phyloP scores from a whole-genome alignment of 1,140 invertebrate species.

The Drosophila pseudoananassae region DNA sequence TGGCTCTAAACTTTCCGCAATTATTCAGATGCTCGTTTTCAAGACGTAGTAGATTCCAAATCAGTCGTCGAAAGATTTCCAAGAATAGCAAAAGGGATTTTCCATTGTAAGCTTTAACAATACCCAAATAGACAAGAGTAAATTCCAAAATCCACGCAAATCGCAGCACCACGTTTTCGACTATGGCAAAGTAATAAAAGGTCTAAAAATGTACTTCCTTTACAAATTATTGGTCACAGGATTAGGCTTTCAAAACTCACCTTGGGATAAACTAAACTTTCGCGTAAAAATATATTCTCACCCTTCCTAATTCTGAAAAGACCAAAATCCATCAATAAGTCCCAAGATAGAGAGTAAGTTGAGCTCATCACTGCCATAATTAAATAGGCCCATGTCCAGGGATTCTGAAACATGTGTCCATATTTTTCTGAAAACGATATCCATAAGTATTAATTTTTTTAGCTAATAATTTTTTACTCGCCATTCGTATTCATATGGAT shows the following conservation, averaged over 20 bases:
- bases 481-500: constrained; percentile 35
- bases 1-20: constrained; percentile 61
- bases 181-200: constrained; percentile 98
- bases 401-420: constrained; percentile 87
- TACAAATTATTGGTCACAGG: background rate
- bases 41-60: constrained; percentile 70
- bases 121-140: constrained; percentile 88
- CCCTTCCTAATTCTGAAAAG: constrained; percentile 93
- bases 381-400: constrained; percentile 88
- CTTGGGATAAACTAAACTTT: constrained; percentile 89
- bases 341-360: constrained; percentile 93
- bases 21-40: constrained; percentile 70
- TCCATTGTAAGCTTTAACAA: constrained; percentile 24
- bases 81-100: constrained; percentile 28
- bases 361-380: background rate
- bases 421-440: constrained; percentile 85
- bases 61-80: constrained; percentile 57
- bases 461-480: constrained; percentile 9
- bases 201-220: constrained; percentile 74
- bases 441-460: background rate
- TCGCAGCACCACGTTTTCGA: constrained; percentile 96
- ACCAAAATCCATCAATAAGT: constrained; percentile 98
- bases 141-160: constrained; percentile 96
- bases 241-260: constrained; percentile 6
- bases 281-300: constrained; percentile 90